Percentiles rank a stretch among this genome's conserved stretches.
Evolutionary conservation across 2,888 invertebrate genomes (phyloP).

Genomic region (Bugula neritina): DNA sequence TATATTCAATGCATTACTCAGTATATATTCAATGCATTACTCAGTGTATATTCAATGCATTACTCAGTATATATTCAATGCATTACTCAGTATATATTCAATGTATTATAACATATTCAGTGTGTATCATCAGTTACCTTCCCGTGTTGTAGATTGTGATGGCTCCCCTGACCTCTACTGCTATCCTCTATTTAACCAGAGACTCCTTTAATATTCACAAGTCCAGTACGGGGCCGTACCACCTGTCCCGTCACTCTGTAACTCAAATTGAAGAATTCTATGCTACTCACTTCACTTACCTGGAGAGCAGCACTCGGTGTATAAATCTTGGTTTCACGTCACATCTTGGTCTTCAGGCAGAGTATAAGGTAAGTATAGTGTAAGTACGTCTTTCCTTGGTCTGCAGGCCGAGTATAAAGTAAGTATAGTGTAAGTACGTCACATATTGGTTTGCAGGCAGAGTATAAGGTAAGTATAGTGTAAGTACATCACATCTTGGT

Average conservation of each 20-base stretch:
- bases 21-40: too few relatives aligned
- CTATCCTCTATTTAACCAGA: background rate
- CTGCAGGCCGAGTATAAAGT: slow-evolving; percentile 24
- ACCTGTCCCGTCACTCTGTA: background rate
- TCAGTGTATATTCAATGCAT: too few relatives aligned
- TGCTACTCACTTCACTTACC: slow-evolving; percentile 13
- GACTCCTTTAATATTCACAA: slow-evolving; percentile 1
- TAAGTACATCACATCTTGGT: slow-evolving; percentile 20
- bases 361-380: slow-evolving; percentile 18
- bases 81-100: too few relatives aligned
- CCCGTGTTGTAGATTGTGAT: too few relatives aligned
- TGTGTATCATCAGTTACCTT: too few relatives aligned
- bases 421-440: too few relatives aligned
- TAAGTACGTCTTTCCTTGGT: slow-evolving; percentile 1
- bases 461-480: too few relatives aligned
- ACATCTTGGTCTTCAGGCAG: slow-evolving; percentile 20
- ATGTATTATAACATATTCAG: too few relatives aligned
- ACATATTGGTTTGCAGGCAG: too few relatives aligned
- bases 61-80: too few relatives aligned
- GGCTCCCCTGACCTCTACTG: background rate
- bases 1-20: too few relatives aligned
- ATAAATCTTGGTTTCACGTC: slow-evolving; percentile 5
- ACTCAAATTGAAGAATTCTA: slow-evolving; percentile 5
- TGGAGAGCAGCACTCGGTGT: background rate
- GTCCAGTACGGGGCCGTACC: background rate